phyloP scores from a whole-genome alignment of 35 echinoderm and acorn worm species.

The Strongylocentrotus purpuratus region DNA sequence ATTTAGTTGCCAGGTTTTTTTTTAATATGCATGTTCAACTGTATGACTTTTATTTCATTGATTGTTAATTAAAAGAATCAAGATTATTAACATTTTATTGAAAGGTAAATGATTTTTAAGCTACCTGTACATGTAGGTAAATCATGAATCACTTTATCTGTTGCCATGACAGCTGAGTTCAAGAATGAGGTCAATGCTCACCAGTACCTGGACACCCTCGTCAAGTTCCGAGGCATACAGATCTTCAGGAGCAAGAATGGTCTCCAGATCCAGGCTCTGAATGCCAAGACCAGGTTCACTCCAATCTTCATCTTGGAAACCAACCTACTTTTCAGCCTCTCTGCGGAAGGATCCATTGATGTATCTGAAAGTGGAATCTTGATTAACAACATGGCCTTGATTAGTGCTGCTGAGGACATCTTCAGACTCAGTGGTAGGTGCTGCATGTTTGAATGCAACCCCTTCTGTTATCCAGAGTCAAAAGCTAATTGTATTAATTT shows the following conservation, averaged over 20 bases:
- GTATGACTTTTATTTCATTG: no score
- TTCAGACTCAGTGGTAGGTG: neutral
- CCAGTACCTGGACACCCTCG: conserved; percentile 16
- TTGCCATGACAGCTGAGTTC: neutral
- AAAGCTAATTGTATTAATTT: no score
- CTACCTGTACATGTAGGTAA: neutral
- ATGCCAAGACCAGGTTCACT: neutral
- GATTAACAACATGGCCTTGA: neutral
- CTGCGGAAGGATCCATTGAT: neutral
- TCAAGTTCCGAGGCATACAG: neutral
- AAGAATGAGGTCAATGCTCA: neutral
- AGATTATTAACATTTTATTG: no score
- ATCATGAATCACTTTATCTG: neutral
- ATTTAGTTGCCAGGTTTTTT: no score
- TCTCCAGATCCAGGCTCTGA: neutral
- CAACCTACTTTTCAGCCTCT: neutral
- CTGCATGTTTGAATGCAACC: neutral
- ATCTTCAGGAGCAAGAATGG: neutral
- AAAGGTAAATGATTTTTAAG: no score
- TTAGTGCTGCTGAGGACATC: neutral
- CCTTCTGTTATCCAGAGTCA: no score
- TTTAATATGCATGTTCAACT: no score
- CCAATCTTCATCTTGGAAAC: conserved; percentile 17
- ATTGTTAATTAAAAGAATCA: no score
- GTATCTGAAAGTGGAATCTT: neutral